Evolutionary conservation across 53 echinoderm and acorn worm genomes (phyloP), one percentile per base, ranked within the genome.

Genomic region (Holothuria leucospilota): DNA sequence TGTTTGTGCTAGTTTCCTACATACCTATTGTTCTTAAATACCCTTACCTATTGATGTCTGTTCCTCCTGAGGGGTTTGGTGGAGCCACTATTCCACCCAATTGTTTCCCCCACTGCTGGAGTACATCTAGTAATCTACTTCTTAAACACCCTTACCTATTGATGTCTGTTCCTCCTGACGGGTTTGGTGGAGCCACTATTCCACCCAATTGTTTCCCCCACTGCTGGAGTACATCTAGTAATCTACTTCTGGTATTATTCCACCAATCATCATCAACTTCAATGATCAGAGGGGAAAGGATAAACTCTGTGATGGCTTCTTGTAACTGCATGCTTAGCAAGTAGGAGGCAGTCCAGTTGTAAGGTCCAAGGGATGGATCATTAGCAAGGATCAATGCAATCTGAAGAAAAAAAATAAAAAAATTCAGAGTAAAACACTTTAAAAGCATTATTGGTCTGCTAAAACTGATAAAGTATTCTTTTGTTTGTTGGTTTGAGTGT

Each of bases 261-360:
- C 80, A 83, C 94, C 94, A 94, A 2, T 59, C 73, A 20, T 53
- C 51, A 65, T 94, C 94, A 49, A 94, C 68, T 29, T 21, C 51
- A 53, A 94, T 39, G 24, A 6, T 51, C 0, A 88, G 71, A 0
- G 91, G 94, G 23, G 29, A 34, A 15, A 24, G 20, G 85, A 91
- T 63, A 12, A 94, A 71, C 11, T 59, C 20, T 28, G 59, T 46
- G 51, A 94, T 81, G 74, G 82, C 87, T 13, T 84, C 84, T 24
- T 89, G 59, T 59, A 84, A 51, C 26, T 71, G 85, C 63, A 70
- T 71, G 42, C 87, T 78, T 10, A 84, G 71, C 0, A 53, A 16
- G 20, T 83, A 77, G 68, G 87, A 84, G 7, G 91, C 78, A 6
- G 94, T 91, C 87, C 86, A 86, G 91, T 91, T 94, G 89, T 86